Evolutionary conservation across 2,797 vertebrate genomes (phyloP), one percentile per base, ranked within the genome.

Genomic region (Phrynocephalus guinanensis): DNA sequence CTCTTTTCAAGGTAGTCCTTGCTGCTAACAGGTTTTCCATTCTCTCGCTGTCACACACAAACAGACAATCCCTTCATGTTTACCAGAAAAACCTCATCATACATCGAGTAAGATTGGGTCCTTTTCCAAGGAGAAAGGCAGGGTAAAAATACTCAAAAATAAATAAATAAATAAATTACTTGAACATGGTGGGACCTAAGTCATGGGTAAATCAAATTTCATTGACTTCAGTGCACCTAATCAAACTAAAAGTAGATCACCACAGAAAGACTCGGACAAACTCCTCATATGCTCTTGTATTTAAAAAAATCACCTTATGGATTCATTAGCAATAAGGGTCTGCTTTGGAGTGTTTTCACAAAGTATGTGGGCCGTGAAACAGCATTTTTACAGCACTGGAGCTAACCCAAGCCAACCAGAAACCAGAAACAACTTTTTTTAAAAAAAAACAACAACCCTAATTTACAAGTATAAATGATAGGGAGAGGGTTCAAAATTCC

Each of bases 341-440:
- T 50, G 30, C 52, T 60, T 56, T 56, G 9, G 50, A 30, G 50
- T 79, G 30, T 67, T 79, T 68, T 50, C 52, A 68, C 67, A 70
- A 70, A 56, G 13, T 16, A 70, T 33, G 38, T 11, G 56, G 84
- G n/a, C 28, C 81, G 15, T 56, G 4, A 60, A 86, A 44, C 30
- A 66, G 75, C 60, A 52, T 22, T 75, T 50, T 48, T 73, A 30
- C 48, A 33, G 60, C 72, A 44, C 26, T 66, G 20, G 56, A 86
- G 87, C 3, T 77, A 83, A 86, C 88, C 50, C 9, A 83, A 86
- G 87, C 50, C 9, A 79, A 28, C 60, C 91, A 84, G 60, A 0
- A 2, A 63, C 92, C 16, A 71, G 82, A 82, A 20, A 86, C 79
- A 87, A 77, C 60, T 77, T 92, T 84, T 84, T 56, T 56, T 11